These are phyloP conservation scores for Apostichopus parvimensis DNA, from an alignment of 35 echinoderm and acorn worm species.

Conservation along the genomic window DNA sequence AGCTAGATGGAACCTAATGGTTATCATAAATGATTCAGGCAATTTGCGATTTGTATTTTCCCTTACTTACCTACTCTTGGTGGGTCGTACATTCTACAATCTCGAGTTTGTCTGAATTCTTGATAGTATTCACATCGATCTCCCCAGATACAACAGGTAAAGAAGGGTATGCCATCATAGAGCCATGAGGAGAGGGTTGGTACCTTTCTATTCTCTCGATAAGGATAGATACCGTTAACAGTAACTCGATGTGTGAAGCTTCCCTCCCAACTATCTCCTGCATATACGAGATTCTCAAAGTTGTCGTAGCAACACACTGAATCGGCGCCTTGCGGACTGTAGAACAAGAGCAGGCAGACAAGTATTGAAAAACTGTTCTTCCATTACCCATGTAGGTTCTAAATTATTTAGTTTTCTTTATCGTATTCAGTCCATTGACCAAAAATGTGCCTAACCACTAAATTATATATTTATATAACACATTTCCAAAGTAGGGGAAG, in stretches of 20 bases:
- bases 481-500: no score
- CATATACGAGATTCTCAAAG: conserved; percentile 86
- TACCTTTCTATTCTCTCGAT: conserved; percentile 54
- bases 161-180: conserved; percentile 71
- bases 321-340: conserved; percentile 78
- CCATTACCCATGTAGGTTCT: no score
- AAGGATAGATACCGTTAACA: conserved; percentile 67
- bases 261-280: conserved; percentile 81
- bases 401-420: no score
- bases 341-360: background rate
- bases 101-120: conserved; percentile 72
- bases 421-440: no score
- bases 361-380: background rate
- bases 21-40: no score
- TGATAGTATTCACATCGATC: conserved; percentile 88
- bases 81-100: conserved; percentile 74
- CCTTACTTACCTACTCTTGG: conserved; percentile 61
- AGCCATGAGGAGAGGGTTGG: conserved; percentile 74
- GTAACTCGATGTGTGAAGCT: conserved; percentile 68
- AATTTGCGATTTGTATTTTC: no score
- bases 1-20: no score
- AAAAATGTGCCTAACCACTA: no score
- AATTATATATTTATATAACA: no score
- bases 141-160: conserved; percentile 88
- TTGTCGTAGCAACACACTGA: conserved; percentile 90